Percentiles rank a stretch among this genome's conserved stretches.
phyloP scores from a whole-genome alignment of 2,888 invertebrate species.

The Lasiommata megera region DNA sequence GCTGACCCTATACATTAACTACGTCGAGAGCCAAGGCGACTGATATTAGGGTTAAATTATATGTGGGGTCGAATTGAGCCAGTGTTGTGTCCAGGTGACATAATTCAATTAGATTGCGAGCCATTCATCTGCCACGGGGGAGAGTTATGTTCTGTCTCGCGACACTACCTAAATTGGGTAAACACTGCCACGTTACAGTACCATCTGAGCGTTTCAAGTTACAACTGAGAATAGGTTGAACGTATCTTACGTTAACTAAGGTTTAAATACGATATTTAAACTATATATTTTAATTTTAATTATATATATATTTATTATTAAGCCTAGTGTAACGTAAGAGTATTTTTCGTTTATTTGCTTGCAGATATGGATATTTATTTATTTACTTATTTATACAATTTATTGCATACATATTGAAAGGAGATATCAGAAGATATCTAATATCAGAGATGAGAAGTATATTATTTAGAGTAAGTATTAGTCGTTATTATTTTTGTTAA shows the following conservation, averaged over 20 bases:
- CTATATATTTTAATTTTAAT: too few relatives aligned
- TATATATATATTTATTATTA: too few relatives aligned
- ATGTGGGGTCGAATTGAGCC: constrained; percentile 17
- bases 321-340: too few relatives aligned
- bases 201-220: neutral
- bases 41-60: constrained; percentile 9
- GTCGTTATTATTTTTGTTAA: too few relatives aligned
- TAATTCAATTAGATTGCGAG: constrained; percentile 40
- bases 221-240: neutral
- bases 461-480: too few relatives aligned
- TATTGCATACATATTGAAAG: too few relatives aligned
- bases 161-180: constrained; percentile 13
- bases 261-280: too few relatives aligned
- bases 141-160: constrained; percentile 24
- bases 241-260: neutral
- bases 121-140: constrained; percentile 33
- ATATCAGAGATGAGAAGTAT: too few relatives aligned
- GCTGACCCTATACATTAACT: constrained; percentile 2
- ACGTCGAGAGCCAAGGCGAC: neutral
- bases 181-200: neutral
- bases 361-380: too few relatives aligned
- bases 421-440: too few relatives aligned
- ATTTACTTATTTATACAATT: too few relatives aligned
- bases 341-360: too few relatives aligned
- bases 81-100: constrained; percentile 31